phyloP scores from a whole-genome alignment of 2,113 vertebrate genomes.

The Rana temporaria region DNA sequence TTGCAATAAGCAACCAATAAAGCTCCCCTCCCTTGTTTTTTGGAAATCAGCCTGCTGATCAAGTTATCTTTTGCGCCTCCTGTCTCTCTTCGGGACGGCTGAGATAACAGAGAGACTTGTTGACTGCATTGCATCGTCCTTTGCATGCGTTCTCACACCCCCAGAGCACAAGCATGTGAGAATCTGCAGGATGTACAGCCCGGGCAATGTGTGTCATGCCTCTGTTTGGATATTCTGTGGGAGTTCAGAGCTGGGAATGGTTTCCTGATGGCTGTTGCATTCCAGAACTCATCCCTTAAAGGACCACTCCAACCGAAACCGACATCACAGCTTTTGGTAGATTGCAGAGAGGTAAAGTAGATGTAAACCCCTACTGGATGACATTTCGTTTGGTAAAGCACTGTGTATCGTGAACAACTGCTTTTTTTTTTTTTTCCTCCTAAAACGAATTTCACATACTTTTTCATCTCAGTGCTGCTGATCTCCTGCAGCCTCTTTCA shows the following conservation, averaged over 20 bases:
- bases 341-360: too few relatives aligned
- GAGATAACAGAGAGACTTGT: neutral
- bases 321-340: too few relatives aligned
- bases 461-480: too few relatives aligned
- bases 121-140: neutral
- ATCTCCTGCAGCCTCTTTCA: too few relatives aligned
- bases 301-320: neutral
- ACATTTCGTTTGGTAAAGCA: too few relatives aligned
- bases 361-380: too few relatives aligned
- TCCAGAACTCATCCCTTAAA: slow-evolving; percentile 21
- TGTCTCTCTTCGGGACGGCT: neutral
- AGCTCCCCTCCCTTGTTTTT: too few relatives aligned
- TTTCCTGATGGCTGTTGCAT: slow-evolving; percentile 18
- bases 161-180: neutral
- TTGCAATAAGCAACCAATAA: too few relatives aligned
- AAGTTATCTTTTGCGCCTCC: neutral
- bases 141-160: slow-evolving; percentile 39
- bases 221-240: slow-evolving; percentile 39
- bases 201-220: slow-evolving; percentile 24
- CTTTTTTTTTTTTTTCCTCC: too few relatives aligned
- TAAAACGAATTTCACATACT: too few relatives aligned
- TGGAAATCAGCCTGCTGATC: neutral
- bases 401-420: too few relatives aligned
- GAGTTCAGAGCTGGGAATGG: slow-evolving; percentile 22
- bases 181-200: neutral